These are phyloP conservation scores for Corythornis cristatus DNA, from an alignment of 2,113 vertebrate species.

Conservation along the genomic window DNA sequence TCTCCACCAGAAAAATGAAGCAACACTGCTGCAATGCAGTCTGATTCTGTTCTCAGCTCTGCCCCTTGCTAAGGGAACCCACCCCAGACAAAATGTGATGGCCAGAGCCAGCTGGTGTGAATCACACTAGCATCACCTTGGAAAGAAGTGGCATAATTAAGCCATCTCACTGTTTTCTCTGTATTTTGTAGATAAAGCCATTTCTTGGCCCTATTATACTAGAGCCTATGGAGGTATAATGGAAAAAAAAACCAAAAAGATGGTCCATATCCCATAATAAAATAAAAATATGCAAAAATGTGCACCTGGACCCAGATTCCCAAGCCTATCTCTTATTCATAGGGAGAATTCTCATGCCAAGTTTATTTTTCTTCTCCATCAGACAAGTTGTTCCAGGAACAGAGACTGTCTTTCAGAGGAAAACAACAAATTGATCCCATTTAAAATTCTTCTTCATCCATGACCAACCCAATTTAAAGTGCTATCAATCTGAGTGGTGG, in stretches of 20 bases:
- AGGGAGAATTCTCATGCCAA: background rate
- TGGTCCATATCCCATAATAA: background rate
- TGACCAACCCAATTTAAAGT: background rate
- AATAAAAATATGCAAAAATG: background rate
- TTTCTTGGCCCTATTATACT: background rate
- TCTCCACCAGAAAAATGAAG: background rate
- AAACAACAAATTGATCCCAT: conserved; percentile 20
- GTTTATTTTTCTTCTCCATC: background rate
- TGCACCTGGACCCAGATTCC: background rate
- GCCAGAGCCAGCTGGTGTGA: background rate
- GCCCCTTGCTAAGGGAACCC: background rate
- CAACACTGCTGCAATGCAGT: background rate
- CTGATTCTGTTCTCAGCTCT: background rate
- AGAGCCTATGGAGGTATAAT: background rate
- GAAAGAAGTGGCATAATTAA: background rate
- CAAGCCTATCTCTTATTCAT: background rate
- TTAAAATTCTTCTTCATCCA: conserved; percentile 29
- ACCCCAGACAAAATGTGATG: background rate
- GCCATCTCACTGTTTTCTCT: background rate
- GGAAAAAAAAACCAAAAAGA: background rate
- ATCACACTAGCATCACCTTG: background rate
- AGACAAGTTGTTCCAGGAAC: background rate
- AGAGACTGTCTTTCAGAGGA: conserved; percentile 1
- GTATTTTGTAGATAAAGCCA: background rate
- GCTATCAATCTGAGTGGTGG: background rate